Evolutionary conservation across 2,797 vertebrate species (phyloP).

Genomic region (Euthynnus affinis): DNA sequence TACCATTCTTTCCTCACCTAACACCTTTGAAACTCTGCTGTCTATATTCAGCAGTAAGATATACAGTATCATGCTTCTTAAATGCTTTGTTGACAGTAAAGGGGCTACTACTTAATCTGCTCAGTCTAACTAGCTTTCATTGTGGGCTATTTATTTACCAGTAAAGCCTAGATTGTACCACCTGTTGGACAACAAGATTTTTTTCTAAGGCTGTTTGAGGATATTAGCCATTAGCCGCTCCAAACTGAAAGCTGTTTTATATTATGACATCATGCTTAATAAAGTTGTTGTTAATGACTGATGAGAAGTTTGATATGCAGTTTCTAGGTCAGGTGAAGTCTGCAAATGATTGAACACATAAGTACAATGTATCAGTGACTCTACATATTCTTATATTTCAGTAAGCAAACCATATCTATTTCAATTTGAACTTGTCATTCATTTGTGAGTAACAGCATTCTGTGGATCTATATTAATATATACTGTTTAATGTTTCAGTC

Average conservation of each 20-base stretch:
- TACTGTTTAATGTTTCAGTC: background rate
- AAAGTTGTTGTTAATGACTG: slow-evolving; percentile 35
- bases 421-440: no score
- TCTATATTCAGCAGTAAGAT: background rate
- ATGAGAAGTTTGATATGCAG: background rate
- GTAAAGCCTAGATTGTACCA: slow-evolving; percentile 28
- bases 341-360: background rate
- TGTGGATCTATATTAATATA: background rate
- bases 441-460: background rate
- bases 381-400: no score
- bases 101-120: slow-evolving; percentile 44
- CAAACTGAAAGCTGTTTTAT: slow-evolving; percentile 12
- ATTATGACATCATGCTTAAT: background rate
- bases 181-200: slow-evolving; percentile 33
- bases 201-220: slow-evolving; percentile 11
- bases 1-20: slow-evolving; percentile 26
- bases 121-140: slow-evolving; percentile 51
- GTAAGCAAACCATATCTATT: background rate
- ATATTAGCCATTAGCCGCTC: slow-evolving; percentile 28
- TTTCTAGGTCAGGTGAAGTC: background rate
- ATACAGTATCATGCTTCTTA: background rate
- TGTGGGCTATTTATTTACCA: slow-evolving; percentile 24
- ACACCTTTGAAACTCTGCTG: background rate
- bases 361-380: no score
- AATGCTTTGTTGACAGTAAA: slow-evolving; percentile 15